Base-by-base conservation (phyloP, 2,113 vertebrate species). In the Anguilla japonica region DNA sequence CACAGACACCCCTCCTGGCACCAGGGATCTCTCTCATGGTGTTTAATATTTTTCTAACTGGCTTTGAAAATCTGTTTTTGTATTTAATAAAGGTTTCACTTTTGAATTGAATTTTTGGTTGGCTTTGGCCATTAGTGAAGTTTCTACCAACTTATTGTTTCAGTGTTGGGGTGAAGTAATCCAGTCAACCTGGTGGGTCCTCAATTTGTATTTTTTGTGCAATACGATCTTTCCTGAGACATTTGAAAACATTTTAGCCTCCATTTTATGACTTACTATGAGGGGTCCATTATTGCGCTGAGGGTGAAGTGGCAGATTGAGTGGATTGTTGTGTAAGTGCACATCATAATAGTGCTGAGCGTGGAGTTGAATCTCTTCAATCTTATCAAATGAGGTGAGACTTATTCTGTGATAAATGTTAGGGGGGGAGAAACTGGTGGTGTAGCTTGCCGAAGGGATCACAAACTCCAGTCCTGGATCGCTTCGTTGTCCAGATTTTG, bases 1-100 rank as follows among this genome's bases (percentile, higher is more conserved):
- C 50, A 34, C 82, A 82, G 14, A 83, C 81, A 82, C 79, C 50
- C 84, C 81, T 78, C 7, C n/a, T 29, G 80, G 83, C 81, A 71
- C 71, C 67, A 40, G 20, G 8, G 46, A 11, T 57, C 63, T 22
- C 39, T 83, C 15, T 41, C 2, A 34, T 43, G 53, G 5, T 85
- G 39, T 41, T 40, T 8, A 41, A 41, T 18, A 39, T 46, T 80
- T 85, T 89, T 41, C 87, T 7, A 83, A 2, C 41, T 60, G 93
- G 91, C 92, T 92, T 20, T 87, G 60, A 63, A 63, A 81, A 2
- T 75, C 67, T 39, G 43, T 39, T 50, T 85, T 79, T 85, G 71
- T 85, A 79, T 79, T 18, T 26, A 85, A 85, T 85, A 85, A 85
- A 85, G 78, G 41, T 79, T 79, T 75, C 26, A 46, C 63, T 63